Evolutionary conservation across 2,797 vertebrate species (phyloP).

Genomic region (Muscicapa striata): DNA sequence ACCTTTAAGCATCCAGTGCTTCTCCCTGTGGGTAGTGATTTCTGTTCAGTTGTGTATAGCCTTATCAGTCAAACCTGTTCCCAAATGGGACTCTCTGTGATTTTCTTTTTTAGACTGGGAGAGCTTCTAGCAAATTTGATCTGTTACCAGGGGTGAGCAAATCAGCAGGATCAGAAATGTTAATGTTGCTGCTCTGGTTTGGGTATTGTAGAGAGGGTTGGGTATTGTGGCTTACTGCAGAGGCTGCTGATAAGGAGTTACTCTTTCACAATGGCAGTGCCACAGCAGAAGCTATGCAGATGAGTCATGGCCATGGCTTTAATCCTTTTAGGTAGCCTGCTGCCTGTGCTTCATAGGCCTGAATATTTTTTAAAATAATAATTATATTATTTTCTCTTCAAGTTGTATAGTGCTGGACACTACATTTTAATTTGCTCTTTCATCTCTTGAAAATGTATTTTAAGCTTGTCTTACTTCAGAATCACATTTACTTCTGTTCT

Average conservation of each 20-base stretch:
- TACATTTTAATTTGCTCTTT: not conserved
- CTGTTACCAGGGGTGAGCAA: not conserved
- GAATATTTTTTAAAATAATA: not conserved
- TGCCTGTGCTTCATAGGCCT: constrained; percentile 6
- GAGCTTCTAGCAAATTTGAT: not conserved
- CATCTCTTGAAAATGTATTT: not conserved
- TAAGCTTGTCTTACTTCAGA: not conserved
- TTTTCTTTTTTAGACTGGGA: not conserved
- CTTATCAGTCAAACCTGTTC: constrained; percentile 20
- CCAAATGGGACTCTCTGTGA: not conserved
- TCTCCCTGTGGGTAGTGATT: not conserved
- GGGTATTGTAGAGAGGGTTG: not conserved
- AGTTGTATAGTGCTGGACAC: not conserved
- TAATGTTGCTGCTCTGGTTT: not conserved
- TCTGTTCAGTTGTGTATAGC: not conserved
- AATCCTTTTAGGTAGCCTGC: not conserved
- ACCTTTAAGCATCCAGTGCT: not conserved
- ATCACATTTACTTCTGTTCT: not conserved
- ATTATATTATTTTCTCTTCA: not conserved
- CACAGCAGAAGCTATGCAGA: not conserved
- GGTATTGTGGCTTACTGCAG: not conserved
- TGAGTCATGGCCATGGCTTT: constrained; percentile 19
- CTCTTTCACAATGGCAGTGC: not conserved
- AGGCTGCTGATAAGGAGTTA: not conserved
- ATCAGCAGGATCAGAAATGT: not conserved